phyloP scores from a whole-genome alignment of 2,113 vertebrate species.

The Misgurnus mizolepis region DNA sequence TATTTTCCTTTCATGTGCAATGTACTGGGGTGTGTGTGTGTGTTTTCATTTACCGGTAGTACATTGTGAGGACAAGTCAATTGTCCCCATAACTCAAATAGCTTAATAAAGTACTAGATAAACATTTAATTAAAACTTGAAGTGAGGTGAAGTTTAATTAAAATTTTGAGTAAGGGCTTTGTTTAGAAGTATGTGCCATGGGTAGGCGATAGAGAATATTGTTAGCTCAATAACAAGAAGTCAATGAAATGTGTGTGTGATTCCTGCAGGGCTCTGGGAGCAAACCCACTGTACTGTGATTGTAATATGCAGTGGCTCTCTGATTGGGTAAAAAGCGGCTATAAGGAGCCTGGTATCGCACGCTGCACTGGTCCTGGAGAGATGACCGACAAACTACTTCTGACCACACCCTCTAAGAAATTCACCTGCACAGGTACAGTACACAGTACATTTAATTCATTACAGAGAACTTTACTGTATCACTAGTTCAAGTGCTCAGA shows the following conservation, averaged over 20 bases:
- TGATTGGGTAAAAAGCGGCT: constrained; percentile 98
- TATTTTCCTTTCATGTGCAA: no score
- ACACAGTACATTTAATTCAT: not conserved
- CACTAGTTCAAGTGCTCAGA: not conserved
- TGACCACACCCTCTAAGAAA: constrained; percentile 97
- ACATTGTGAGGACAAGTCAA: no score
- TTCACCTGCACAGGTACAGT: constrained; percentile 93
- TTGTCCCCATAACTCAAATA: no score
- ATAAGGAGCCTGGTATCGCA: constrained; percentile 97
- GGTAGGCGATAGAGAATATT: no score
- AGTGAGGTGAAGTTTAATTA: no score
- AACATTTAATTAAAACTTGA: no score
- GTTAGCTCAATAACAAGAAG: no score
- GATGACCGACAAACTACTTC: constrained; percentile 96
- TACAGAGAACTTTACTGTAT: not conserved
- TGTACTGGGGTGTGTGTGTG: not conserved
- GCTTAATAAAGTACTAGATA: no score
- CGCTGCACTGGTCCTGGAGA: constrained; percentile 93
- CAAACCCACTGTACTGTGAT: constrained; percentile 96
- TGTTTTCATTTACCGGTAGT: no score
- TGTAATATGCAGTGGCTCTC: constrained; percentile 99
- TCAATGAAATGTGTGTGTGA: not conserved
- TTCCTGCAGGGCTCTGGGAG: constrained; percentile 87
- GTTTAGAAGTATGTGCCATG: no score
- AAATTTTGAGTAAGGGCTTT: no score